Evolutionary conservation across 2,797 vertebrate genomes (phyloP), one percentile per base, ranked within the genome.

Genomic region (Rhynchonycteris naso): DNA sequence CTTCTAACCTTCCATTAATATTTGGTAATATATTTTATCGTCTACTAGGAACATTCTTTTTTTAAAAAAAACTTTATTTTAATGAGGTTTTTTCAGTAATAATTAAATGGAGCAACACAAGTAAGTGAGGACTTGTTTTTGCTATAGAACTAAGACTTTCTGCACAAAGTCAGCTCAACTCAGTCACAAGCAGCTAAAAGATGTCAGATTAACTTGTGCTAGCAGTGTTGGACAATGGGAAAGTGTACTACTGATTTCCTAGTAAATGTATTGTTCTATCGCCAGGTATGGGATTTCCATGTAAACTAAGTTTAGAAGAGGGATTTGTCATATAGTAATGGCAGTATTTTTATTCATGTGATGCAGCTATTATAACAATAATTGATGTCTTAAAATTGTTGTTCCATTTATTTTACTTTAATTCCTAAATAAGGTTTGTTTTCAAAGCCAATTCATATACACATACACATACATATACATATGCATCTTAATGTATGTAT

Each of bases 391-490:
- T 69, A 35, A 68, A 75, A 84, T 24, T n/a, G 28, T n/a, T 66
- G 8, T 85, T 82, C 30, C 7, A 74, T 33, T 80, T 19, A 68
- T 72, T 80, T 87, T 89, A 86, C 56, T 92, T 95, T 56, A 12
- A 15, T 90, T 54, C 22, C 2, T 0, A 7, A 10, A n/a, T 66
- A 14, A 72, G 76, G 91, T 66, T 71, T 56, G 24, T 63, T 69
- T 88, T 88, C 11, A 82, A 94, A 95, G 65, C 7, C 47, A 93
- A 65, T 12, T 5, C 2, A 59, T 15, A 8, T 2, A 5, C 28
- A 52, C 7, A 54, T n/a, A 61, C 3, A 84, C 30, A n/a, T 13
- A 72, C 22, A 58, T 30, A 43, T 47, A 69, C 10, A 54, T 22
- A 80, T 6, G 38, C 12, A 50, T 12, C 1, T 80, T 61, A 87